Evolutionary conservation across 2,797 vertebrate species (phyloP).

Genomic region (Buphagus erythrorhynchus): DNA sequence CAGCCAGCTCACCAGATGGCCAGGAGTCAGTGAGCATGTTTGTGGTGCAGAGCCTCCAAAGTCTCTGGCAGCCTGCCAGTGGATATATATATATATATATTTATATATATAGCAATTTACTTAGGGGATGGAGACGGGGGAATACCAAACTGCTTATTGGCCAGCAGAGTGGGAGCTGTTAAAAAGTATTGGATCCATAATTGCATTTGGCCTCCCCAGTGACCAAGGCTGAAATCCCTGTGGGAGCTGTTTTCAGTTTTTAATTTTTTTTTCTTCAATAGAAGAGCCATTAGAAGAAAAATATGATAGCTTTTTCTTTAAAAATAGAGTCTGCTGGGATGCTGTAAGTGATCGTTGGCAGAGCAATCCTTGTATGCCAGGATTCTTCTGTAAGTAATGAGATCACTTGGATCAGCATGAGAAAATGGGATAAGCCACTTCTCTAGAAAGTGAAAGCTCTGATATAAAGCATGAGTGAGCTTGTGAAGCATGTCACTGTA

Average conservation of each 20-base stretch:
- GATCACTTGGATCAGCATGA: slow-evolving; percentile 53
- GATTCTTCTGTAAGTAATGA: slow-evolving; percentile 52
- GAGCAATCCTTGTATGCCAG: not conserved
- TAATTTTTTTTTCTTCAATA: not conserved
- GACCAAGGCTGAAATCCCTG: not conserved
- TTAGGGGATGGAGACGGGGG: not conserved
- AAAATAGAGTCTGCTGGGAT: slow-evolving; percentile 7
- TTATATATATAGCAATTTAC: slow-evolving; percentile 25
- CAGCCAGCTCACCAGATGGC: slow-evolving; percentile 53
- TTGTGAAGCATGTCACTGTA: slow-evolving; percentile 19
- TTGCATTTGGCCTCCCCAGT: slow-evolving; percentile 41
- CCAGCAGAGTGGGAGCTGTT: slow-evolving; percentile 26
- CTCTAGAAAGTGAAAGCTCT: slow-evolving; percentile 31
- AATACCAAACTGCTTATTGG: slow-evolving; percentile 53
- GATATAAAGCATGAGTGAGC: slow-evolving; percentile 2
- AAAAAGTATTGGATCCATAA: slow-evolving; percentile 51
- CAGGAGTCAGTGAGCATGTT: slow-evolving; percentile 20
- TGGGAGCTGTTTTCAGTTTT: slow-evolving; percentile 7
- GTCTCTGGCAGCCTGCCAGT: not conserved
- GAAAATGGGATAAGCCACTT: slow-evolving; percentile 50
- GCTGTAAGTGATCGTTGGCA: slow-evolving; percentile 22
- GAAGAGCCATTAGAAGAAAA: not conserved
- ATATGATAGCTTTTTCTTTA: not conserved
- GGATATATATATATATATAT: not conserved
- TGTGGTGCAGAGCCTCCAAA: slow-evolving; percentile 24